Evolutionary conservation across 2,113 vertebrate species (phyloP).

Genomic region (Elephas maximus): DNA sequence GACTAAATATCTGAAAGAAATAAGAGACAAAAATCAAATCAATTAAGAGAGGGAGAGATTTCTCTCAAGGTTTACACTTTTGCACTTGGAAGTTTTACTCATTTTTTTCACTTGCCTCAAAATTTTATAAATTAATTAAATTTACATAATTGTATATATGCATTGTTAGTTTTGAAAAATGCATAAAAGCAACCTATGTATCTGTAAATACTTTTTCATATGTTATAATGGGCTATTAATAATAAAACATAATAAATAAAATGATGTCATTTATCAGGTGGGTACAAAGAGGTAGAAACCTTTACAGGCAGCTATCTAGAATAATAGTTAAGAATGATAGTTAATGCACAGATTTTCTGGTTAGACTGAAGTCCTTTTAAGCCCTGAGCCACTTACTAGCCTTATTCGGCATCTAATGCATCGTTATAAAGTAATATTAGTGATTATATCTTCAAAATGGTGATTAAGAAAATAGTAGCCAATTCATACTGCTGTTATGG

Average conservation of each 20-base stretch:
- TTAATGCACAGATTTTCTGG: neutral
- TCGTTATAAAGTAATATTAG: neutral
- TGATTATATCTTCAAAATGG: slow-evolving; percentile 34
- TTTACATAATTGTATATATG: neutral
- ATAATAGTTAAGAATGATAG: neutral
- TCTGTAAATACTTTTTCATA: neutral
- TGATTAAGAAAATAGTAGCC: neutral
- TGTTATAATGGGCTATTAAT: neutral
- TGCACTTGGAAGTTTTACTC: slow-evolving; percentile 4
- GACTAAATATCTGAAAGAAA: neutral
- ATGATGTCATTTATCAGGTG: neutral
- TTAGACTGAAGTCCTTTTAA: neutral
- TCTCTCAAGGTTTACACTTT: neutral
- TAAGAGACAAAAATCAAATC: neutral
- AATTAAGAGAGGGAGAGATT: neutral
- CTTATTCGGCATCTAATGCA: neutral
- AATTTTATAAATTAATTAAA: slow-evolving; percentile 12
- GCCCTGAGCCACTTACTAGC: neutral
- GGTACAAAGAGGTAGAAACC: neutral
- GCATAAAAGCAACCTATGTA: neutral
- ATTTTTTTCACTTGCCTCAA: neutral
- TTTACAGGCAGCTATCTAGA: neutral
- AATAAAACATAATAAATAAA: slow-evolving; percentile 10
- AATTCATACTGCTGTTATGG: neutral
- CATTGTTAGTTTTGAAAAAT: neutral